phyloP scores from a whole-genome alignment of 2,797 vertebrate genomes.

The Darevskia nairensis region DNA sequence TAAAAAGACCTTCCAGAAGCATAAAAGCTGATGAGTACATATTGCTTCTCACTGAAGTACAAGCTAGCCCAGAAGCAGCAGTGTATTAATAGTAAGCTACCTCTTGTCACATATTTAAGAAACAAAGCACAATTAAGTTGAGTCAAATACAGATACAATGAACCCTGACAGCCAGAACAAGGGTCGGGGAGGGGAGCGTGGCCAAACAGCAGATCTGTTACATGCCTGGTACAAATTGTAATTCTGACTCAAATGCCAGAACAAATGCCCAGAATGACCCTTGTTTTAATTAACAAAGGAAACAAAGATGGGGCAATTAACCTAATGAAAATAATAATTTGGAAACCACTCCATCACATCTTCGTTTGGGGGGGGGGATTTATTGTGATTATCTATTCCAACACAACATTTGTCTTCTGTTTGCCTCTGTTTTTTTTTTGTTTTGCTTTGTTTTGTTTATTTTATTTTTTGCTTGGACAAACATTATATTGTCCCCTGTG shows the following conservation, averaged over 20 bases:
- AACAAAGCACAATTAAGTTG: background rate
- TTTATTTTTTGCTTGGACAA: background rate
- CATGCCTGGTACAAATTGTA: slow-evolving; percentile 57
- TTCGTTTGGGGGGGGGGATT: background rate
- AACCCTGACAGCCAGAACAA: slow-evolving; percentile 19
- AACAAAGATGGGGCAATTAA: background rate
- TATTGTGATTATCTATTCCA: background rate
- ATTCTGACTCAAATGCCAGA: slow-evolving; percentile 41
- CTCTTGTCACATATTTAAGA: background rate
- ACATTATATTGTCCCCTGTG: background rate
- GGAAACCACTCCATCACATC: background rate
- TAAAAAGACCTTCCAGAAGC: background rate
- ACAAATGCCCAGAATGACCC: slow-evolving; percentile 33
- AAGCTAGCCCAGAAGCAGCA: background rate
- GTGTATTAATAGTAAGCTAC: too few species aligned
- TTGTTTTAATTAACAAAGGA: slow-evolving; percentile 44
- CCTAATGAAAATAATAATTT: slow-evolving; percentile 40
- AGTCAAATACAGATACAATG: background rate
- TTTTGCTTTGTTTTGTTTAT: too few species aligned
- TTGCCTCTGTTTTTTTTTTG: background rate
- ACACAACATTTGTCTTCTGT: background rate
- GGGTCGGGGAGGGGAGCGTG: background rate
- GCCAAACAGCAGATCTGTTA: slow-evolving; percentile 38
- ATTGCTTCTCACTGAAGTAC: background rate
- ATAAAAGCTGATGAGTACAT: background rate